Evolutionary conservation across 2,113 vertebrate genomes (phyloP).

Genomic region (Noctilio leporinus): DNA sequence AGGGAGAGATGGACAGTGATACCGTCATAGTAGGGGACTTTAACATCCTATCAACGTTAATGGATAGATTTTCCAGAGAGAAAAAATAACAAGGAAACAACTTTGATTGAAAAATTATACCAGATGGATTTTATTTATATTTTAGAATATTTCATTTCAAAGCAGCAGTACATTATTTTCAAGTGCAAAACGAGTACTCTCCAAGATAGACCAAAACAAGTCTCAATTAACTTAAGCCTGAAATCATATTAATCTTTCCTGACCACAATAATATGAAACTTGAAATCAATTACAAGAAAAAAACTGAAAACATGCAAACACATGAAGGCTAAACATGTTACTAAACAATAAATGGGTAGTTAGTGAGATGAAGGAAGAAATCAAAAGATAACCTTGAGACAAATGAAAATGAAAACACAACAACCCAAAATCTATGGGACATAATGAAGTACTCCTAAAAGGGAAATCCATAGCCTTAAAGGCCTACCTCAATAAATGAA

Average conservation of each 20-base stretch:
- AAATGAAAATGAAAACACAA: neutral
- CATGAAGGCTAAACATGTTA: neutral
- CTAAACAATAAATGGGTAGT: neutral
- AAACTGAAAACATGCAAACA: neutral
- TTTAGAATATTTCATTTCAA: neutral
- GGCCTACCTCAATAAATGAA: neutral
- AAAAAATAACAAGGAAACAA: neutral
- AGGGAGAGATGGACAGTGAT: no score
- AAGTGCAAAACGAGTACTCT: no score
- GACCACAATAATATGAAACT: neutral
- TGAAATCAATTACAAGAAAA: neutral
- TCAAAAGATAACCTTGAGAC: neutral
- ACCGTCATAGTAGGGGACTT: no score
- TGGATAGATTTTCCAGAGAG: no score
- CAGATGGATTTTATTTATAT: neutral
- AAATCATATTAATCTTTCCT: neutral
- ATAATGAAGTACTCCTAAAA: neutral
- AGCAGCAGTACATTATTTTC: no score
- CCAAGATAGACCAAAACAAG: no score
- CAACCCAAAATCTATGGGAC: neutral
- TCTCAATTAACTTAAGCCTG: neutral
- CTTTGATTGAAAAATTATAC: neutral
- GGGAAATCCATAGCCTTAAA: neutral
- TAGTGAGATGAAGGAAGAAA: neutral
- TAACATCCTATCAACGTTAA: no score